These are phyloP conservation scores for Neotoxoptera formosana DNA, from an alignment of 1,140 invertebrate genomes.

Conservation along the genomic window DNA sequence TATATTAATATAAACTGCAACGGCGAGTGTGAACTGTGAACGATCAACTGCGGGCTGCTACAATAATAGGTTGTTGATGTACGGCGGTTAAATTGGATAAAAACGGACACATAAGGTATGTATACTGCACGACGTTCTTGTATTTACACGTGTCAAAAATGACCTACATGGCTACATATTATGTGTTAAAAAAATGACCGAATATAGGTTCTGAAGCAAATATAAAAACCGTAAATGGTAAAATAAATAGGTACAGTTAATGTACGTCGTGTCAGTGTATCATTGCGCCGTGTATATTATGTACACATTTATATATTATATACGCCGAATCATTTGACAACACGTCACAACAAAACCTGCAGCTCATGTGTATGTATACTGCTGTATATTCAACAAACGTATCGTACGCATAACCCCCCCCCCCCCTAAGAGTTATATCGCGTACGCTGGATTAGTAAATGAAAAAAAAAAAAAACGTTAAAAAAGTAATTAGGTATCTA, in stretches of 20 bases:
- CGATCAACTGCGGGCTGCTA: not conserved
- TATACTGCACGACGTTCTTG: not conserved
- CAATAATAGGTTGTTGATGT: not conserved
- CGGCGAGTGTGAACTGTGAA: not conserved
- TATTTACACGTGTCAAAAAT: not conserved
- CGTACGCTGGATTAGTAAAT: not conserved
- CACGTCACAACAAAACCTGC: not conserved
- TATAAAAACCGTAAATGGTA: not conserved
- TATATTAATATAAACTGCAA: not conserved
- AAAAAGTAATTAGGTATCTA: constrained; percentile 20
- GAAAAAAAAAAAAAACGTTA: not conserved
- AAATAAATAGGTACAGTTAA: not conserved
- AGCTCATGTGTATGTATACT: too few species aligned
- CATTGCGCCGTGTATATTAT: too few species aligned
- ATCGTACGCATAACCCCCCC: not conserved
- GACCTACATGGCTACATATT: not conserved
- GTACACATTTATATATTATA: too few species aligned
- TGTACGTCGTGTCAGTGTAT: too few species aligned
- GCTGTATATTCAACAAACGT: not conserved
- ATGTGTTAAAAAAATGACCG: not conserved
- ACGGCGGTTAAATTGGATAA: not conserved
- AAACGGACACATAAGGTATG: not conserved
- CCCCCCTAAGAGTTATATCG: not conserved
- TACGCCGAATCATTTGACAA: not conserved
- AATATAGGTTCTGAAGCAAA: not conserved